Evolutionary conservation across 2,113 vertebrate genomes (phyloP), one percentile per base, ranked within the genome.

Genomic region (Pelobates fuscus): DNA sequence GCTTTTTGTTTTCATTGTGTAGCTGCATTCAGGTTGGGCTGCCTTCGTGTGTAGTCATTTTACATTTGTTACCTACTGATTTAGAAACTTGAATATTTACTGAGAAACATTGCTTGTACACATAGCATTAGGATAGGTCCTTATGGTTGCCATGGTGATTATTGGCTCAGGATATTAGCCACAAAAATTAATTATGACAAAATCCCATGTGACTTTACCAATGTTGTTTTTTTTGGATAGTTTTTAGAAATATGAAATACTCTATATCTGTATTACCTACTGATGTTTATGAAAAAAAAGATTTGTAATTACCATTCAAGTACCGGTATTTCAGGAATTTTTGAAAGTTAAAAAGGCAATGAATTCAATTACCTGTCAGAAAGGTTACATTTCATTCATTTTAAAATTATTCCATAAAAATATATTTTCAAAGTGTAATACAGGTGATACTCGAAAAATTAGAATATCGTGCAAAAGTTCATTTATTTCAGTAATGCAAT

Each of bases 91-190:
- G 70, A 64, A 73, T 73, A 64, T 73, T 73, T 73, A 44, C 70
- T 21, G 70, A 65, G 29, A 64, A 41, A 30, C 55, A 26, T 20
- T 10, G 44, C 27, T 23, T 54, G 67, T 54, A 58, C 59, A 72
- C 63, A 72, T 26, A 72, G 59, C n/a, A 37, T 46, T 73, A 37
- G 70, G 64, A 64, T 65, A 73, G 52, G 55, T 55, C 70, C 55
- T 52, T 73, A 14, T 73, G 6, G 70, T 73, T 73, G 60, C 60
- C 70, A 14, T 73, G 70, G 70, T 64, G 70, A 73, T 73, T 72
- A 44, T 52, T 64, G 60, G 60, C 70, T 73, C 61, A 55, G 44
- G 21, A 64, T 64, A 37, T 52, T 62, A 72, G 24, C 17, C 46
- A n/a, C n/a, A n/a, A 72, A 72, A 32, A 44, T 73, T 27, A 29